Base-by-base conservation (phyloP, 2,797 vertebrate species). In the Leuciscus waleckii region DNA sequence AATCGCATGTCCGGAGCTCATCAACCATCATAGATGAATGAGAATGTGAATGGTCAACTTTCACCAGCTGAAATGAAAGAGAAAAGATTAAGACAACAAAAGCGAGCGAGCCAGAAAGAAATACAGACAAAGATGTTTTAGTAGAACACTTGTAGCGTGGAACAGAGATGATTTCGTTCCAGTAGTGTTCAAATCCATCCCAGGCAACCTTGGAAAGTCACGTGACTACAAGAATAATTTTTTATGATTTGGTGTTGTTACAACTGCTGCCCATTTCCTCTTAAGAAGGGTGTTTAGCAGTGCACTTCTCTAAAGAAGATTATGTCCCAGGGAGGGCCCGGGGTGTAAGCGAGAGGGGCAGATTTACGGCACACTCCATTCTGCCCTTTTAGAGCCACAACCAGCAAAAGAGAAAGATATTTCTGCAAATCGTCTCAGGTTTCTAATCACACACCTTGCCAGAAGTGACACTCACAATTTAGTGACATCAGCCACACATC, bases 281-380 rank as follows among this genome's bases (percentile, higher is more conserved):
- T 51, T 82, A 84, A 69, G 67, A 87, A 49, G 23, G 78, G 84
- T 70, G 84, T 35, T 73, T 19, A 8, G 41, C 46, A 11, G 73
- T 63, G 73, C 68, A 54, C 61, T 85, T 84, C 83, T 86, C 65
- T 86, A 87, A 87, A 87, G 70, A 78, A 49, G 82, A 69, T 70
- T 63, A 87, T 86, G 82, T 79, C 88, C 75, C 46, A 76, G 51
- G n/a, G 85, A 82, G 51, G 74, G 19, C 26, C 26, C 5, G 8
- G 70, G 51, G 37, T 81, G 37, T 49, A 41, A 10, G 61, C 56
- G 54, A 83, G 80, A 23, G 49, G 65, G 70, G 73, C 81, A 89
- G 87, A 90, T 90, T 89, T 90, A 91, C 67, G 17, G 82, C 78
- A 70, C 2, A n/a, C 70, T 85, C 63, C 80, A 79, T 81, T 76